A percentile compares a stretch with the other conserved stretches of the same genome.
phyloP scores from a whole-genome alignment of 1,140 invertebrate genomes.

The Carcinoscorpius rotundicauda region DNA sequence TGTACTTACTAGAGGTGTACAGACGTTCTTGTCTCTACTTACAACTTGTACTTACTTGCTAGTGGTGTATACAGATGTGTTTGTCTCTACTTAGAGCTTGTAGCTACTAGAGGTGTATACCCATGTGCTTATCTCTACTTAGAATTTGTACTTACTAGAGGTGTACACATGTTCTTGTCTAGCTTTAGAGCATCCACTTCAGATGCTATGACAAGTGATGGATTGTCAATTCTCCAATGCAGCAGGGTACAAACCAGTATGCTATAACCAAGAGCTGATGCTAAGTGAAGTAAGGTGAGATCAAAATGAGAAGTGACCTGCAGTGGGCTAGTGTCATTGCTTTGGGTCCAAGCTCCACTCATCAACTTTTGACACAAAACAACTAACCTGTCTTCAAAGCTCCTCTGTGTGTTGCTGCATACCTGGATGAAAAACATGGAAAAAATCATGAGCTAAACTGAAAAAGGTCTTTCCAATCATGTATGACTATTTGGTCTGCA shows the following conservation, averaged over 20 bases:
- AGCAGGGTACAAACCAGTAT: constrained; percentile 57
- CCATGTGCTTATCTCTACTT: no score
- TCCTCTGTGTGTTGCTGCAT: constrained; percentile 15
- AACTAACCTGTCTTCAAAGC: constrained; percentile 72
- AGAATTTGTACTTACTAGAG: constrained; percentile 49
- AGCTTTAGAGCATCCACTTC: constrained; percentile 82
- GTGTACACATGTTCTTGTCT: constrained; percentile 75
- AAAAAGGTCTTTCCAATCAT: no score
- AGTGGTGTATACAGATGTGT: no score
- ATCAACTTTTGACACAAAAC: constrained; percentile 61
- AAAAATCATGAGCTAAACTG: no score
- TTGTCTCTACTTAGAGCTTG: no score
- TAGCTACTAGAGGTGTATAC: no score
- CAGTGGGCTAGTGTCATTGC: constrained; percentile 27
- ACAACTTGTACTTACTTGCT: no score
- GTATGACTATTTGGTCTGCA: no score
- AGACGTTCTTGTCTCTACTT: no score
- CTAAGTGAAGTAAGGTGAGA: constrained; percentile 76
- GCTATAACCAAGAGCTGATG: constrained; percentile 58
- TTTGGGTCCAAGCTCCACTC: constrained; percentile 41
- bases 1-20: no score
- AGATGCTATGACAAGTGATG: constrained; percentile 67
- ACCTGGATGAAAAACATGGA: no score
- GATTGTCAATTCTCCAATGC: constrained; percentile 77
- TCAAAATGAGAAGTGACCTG: constrained; percentile 38